Evolutionary conservation across 2,888 invertebrate species (phyloP).

Genomic region (Sarcophaga rosellei): DNA sequence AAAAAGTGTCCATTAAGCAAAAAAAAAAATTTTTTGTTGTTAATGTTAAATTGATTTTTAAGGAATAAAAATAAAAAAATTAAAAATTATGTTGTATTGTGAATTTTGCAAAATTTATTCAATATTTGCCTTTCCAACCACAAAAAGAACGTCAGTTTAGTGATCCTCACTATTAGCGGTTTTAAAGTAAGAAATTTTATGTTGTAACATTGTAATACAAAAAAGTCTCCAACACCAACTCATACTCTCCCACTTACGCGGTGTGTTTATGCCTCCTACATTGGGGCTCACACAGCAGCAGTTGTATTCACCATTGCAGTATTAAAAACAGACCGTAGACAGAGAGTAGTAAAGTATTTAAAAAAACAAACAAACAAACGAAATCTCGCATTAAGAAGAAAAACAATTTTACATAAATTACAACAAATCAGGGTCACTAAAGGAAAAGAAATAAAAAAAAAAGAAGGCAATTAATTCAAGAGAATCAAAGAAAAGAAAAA

Average conservation of each 20-base stretch:
- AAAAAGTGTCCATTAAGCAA: constrained; percentile 3
- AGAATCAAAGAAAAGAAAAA: not conserved
- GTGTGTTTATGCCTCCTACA: not conserved
- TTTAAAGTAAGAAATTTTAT: constrained; percentile 18
- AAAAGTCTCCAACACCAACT: not conserved
- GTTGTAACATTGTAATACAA: not conserved
- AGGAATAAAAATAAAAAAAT: constrained; percentile 10
- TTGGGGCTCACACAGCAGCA: not conserved
- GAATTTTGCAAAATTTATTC: constrained; percentile 74
- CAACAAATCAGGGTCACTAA: not conserved
- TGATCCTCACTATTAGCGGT: constrained; percentile 53
- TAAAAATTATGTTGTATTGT: constrained; percentile 60
- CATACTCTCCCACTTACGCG: constrained; percentile 8
- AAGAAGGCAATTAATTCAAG: no score
- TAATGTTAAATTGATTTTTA: not conserved
- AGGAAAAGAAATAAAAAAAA: not conserved
- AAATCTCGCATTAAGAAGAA: not conserved
- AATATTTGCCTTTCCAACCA: constrained; percentile 77
- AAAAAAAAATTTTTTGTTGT: constrained; percentile 5
- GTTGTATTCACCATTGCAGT: constrained; percentile 54
- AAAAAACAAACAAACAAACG: no score
- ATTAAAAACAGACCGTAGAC: constrained; percentile 14
- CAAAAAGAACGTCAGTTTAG: constrained; percentile 76
- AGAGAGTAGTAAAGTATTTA: constrained; percentile 25
- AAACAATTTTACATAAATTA: not conserved